phyloP scores from a whole-genome alignment of 2,888 invertebrate genomes.

The Chymomyza fuscimana region DNA sequence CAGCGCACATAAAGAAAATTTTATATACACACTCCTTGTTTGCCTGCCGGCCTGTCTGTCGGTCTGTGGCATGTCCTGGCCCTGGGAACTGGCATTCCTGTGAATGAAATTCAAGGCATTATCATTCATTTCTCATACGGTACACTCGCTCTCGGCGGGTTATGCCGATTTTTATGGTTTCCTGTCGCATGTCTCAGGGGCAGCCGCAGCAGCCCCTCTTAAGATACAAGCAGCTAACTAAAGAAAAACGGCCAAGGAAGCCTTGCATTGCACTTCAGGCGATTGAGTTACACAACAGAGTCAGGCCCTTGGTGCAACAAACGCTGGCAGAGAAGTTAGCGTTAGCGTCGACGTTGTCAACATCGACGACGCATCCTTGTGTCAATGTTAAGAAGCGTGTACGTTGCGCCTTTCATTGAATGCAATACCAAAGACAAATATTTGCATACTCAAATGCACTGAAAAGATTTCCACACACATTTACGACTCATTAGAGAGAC shows the following conservation, averaged over 20 bases:
- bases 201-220: slow-evolving; percentile 35
- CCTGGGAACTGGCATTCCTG: slow-evolving; percentile 52
- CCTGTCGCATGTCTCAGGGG: slow-evolving; percentile 61
- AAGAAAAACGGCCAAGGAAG: slow-evolving; percentile 45
- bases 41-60: slow-evolving; percentile 24
- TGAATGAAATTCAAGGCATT: slow-evolving; percentile 73
- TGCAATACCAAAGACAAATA: slow-evolving; percentile 43
- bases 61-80: neutral
- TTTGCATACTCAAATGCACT: slow-evolving; percentile 52
- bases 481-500: slow-evolving; percentile 36
- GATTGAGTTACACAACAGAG: slow-evolving; percentile 59
- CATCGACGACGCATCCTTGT: slow-evolving; percentile 1
- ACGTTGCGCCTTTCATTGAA: neutral
- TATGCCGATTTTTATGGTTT: slow-evolving; percentile 74
- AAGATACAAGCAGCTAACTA: slow-evolving; percentile 7
- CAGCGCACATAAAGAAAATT: slow-evolving; percentile 2
- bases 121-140: slow-evolving; percentile 68
- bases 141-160: slow-evolving; percentile 37
- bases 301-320: slow-evolving; percentile 21
- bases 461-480: slow-evolving; percentile 21
- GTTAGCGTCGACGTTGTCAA: slow-evolving; percentile 26
- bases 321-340: slow-evolving; percentile 19
- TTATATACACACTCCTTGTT: slow-evolving; percentile 22
- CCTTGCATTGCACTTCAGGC: slow-evolving; percentile 36
- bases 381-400: slow-evolving; percentile 6